Conservation (phyloP, 23 tunicate genomes). For the Trididemnum nubilum region DNA sequence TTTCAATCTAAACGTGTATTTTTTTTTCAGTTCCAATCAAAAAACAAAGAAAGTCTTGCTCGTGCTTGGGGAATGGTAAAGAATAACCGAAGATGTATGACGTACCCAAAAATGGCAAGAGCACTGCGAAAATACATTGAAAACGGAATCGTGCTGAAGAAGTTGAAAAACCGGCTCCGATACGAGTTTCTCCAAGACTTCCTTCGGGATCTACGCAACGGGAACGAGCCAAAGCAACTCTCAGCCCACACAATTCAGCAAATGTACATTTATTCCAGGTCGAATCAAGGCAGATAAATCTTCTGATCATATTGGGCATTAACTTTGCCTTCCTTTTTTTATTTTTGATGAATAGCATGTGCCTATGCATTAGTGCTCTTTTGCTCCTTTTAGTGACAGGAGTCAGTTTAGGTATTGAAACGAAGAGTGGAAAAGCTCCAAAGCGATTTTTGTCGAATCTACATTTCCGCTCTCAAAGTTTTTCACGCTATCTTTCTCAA, state of each 20-base stretch:
- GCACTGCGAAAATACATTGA: conserved; percentile 87
- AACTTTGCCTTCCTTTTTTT: no score
- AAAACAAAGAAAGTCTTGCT: conserved; percentile 69
- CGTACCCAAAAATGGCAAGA: conserved; percentile 90
- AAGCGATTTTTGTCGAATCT: no score
- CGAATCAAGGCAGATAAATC: neutral
- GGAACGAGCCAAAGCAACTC: conserved; percentile 1
- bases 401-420: no score
- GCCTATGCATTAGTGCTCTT: no score
- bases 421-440: no score
- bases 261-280: conserved; percentile 9
- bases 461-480: no score
- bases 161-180: conserved; percentile 58
- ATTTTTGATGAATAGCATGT: no score
- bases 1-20: neutral
- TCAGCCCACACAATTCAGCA: neutral
- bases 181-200: conserved; percentile 66
- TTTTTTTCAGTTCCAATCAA: conserved; percentile 65
- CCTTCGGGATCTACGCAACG: neutral
- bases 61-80: conserved; percentile 77
- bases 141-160: conserved; percentile 53
- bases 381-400: no score
- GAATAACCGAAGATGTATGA: conserved; percentile 75
- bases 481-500: no score
- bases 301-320: no score